Evolutionary conservation across 2,888 invertebrate species (phyloP).

Genomic region (Gordius sp.): DNA sequence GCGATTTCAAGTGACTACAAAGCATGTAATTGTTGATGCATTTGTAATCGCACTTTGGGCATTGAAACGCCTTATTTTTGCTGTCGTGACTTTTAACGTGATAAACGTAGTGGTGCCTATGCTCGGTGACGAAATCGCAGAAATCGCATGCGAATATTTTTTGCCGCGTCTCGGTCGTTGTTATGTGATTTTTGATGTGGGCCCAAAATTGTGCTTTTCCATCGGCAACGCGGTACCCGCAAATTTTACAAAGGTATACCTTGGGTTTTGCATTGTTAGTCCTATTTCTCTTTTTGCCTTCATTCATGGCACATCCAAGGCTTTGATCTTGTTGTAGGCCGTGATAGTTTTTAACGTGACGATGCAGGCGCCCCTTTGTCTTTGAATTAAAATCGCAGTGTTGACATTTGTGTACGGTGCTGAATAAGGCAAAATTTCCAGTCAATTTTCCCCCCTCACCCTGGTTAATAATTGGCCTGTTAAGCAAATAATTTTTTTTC

Average conservation of each 20-base stretch:
- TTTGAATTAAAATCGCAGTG: conserved; percentile 35
- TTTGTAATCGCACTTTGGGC: conserved; percentile 29
- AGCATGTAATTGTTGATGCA: conserved; percentile 98
- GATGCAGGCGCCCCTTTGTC: conserved; percentile 33
- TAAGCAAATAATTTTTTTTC: too few species aligned
- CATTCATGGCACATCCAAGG: too few species aligned
- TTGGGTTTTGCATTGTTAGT: too few species aligned
- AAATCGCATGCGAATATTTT: not conserved
- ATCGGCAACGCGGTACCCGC: too few species aligned
- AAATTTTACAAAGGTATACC: too few species aligned
- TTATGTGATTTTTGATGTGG: not conserved
- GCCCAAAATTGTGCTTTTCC: too few species aligned
- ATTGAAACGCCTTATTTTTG: conserved; percentile 78
- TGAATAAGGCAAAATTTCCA: too few species aligned
- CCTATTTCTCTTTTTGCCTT: too few species aligned
- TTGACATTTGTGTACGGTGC: too few species aligned
- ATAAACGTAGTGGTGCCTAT: conserved; percentile 91
- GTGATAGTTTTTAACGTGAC: conserved; percentile 34
- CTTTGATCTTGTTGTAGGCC: too few species aligned
- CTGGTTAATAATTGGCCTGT: too few species aligned
- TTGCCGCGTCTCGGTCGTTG: not conserved
- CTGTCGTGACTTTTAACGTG: conserved; percentile 78
- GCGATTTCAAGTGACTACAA: conserved; percentile 84
- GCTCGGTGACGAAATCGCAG: conserved; percentile 89
- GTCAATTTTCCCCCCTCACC: too few species aligned